Conservation (phyloP, 2,797 vertebrate genomes). For the Anguilla anguilla region DNA sequence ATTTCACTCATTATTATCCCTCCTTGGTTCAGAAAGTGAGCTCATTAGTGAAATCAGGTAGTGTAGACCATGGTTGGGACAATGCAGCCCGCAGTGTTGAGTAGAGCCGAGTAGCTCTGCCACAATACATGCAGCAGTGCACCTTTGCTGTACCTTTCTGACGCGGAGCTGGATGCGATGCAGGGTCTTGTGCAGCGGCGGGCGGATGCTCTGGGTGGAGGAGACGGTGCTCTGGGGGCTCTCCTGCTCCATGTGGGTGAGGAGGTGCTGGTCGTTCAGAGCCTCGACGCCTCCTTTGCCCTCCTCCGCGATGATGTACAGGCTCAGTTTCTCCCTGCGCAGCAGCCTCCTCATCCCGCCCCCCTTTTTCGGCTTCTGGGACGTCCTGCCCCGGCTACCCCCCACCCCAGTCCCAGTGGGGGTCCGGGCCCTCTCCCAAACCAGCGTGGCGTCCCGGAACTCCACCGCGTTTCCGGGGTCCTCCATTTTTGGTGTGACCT, state of each 20-base stretch:
- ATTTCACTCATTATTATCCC: no score
- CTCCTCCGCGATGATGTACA: conserved; percentile 69
- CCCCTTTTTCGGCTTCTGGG: conserved; percentile 50
- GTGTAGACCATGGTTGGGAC: no score
- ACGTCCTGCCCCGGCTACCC: background rate
- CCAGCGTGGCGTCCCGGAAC: conserved; percentile 74
- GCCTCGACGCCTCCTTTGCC: conserved; percentile 60
- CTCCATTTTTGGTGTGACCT: conserved; percentile 62
- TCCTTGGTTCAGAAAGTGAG: no score
- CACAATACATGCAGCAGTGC: background rate
- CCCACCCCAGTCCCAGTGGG: conserved; percentile 39
- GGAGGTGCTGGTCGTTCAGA: conserved; percentile 69
- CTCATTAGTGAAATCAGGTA: no score
- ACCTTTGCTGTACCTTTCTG: conserved; percentile 61
- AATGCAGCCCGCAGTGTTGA: no score
- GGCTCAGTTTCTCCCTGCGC: conserved; percentile 72
- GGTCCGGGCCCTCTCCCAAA: conserved; percentile 71
- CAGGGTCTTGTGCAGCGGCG: conserved; percentile 75
- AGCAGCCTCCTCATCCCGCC: conserved; percentile 68
- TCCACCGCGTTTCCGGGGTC: conserved; percentile 70
- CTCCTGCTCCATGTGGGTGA: conserved; percentile 80
- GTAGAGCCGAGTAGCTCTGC: no score
- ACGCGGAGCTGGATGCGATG: conserved; percentile 71
- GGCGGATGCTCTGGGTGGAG: conserved; percentile 72
- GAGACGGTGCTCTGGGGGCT: conserved; percentile 80